Base-by-base conservation (phyloP, 2,797 vertebrate genomes). In the Tadarida brasiliensis region DNA sequence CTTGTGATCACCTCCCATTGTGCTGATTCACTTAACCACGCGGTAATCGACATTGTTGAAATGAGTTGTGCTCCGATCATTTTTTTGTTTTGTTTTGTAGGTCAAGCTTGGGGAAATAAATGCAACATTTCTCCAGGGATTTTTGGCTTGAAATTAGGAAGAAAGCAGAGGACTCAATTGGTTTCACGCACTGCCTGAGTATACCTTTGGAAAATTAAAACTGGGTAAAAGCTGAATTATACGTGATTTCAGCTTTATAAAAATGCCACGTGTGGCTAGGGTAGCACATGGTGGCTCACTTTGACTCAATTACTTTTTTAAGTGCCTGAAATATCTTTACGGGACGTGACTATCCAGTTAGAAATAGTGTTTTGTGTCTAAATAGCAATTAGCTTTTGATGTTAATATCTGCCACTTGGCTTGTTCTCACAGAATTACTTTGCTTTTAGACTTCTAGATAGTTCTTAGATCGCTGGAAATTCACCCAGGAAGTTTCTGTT, bases 141-240 rank as follows among this genome's bases (percentile, higher is more conserved):
- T 63, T 95, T 76, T 76, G 78, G 76, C 30, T 95, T 85, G 77
- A 84, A 91, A 76, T 93, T 84, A 96, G 94, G 91, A 94, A 73
- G 80, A 96, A 97, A 96, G 59, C 16, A 88, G 71, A 94, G n/a
- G 24, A 88, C 77, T 87, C 49, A 84, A 61, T 56, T 87, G 90
- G 28, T 95, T 97, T 96, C 82, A 78, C 89, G 94, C 33, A 78
- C 49, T 61, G 57, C 78, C 33, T 2, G 68, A 85, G 92, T 85
- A 91, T 73, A 84, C 59, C 16, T 68, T 65, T 30, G 39, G 94
- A 94, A 95, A 94, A 92, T 94, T 30, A 96, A 94, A 96, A 91
- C 39, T 39, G 44, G 44, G 57, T 16, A 86, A 93, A 95, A 59
- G 6, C 17, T 39, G 56, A 94, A 91, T 67, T 85, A 24, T 9